Conservation (phyloP, 2,113 vertebrate genomes). For the Scalopus aquaticus region DNA sequence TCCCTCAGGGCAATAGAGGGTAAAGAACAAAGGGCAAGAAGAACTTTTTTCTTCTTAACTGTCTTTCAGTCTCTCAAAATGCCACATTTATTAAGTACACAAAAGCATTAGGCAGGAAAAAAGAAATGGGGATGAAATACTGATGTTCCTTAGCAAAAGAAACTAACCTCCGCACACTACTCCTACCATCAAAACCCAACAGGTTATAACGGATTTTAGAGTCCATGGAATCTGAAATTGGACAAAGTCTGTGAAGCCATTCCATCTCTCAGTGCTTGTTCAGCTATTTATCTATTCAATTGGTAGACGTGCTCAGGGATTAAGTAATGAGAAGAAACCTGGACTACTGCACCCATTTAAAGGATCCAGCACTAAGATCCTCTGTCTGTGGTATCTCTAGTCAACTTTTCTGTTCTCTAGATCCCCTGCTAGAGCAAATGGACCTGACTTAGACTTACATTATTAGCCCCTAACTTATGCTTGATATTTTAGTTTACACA, state of each 20-base stretch:
- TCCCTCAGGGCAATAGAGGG: background rate
- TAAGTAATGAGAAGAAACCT: background rate
- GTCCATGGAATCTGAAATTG: background rate
- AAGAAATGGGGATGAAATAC: background rate
- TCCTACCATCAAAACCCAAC: background rate
- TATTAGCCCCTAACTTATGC: background rate
- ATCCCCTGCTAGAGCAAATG: background rate
- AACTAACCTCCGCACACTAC: background rate
- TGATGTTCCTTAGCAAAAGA: background rate
- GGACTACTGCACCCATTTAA: background rate
- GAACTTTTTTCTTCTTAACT: slow-evolving; percentile 29
- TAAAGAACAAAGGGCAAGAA: slow-evolving; percentile 30
- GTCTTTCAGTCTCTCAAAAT: background rate
- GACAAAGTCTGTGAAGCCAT: background rate
- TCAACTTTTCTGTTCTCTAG: background rate
- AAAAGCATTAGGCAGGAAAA: background rate
- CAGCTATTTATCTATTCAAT: background rate
- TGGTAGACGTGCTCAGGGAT: background rate
- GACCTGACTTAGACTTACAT: background rate
- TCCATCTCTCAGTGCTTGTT: background rate
- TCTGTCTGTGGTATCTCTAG: background rate
- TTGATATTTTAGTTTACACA: background rate
- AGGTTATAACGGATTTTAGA: background rate
- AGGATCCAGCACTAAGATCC: background rate
- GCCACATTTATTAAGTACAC: background rate